Conservation (phyloP, 1,140 invertebrate genomes). For the Pseudobourletiella spinata region DNA sequence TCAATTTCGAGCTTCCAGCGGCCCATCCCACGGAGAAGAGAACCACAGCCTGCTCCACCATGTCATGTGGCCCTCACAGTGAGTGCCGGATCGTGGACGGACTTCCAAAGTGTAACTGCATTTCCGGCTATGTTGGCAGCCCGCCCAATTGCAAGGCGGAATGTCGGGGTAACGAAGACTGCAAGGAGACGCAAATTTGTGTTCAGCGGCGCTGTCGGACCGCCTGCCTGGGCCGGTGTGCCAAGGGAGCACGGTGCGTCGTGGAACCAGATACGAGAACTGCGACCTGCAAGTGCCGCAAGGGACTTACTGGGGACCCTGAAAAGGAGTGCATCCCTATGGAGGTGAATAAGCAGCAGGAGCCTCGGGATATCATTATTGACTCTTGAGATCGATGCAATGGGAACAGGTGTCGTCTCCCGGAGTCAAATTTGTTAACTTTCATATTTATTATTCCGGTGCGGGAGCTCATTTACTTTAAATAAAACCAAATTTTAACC, state of each 20-base stretch:
- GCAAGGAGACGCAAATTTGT: constrained; percentile 39
- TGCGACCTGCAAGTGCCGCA: constrained; percentile 55
- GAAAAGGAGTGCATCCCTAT: constrained; percentile 43
- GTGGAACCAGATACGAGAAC: constrained; percentile 15
- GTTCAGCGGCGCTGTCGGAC: constrained; percentile 39
- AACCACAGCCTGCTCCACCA: constrained; percentile 30
- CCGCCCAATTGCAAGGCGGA: constrained; percentile 31
- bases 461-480: too few species aligned
- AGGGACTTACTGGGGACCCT: constrained; percentile 62
- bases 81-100: constrained; percentile 37
- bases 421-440: too few species aligned
- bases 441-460: too few species aligned
- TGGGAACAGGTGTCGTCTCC: too few species aligned
- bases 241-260: constrained; percentile 31
- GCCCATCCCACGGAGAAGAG: not conserved
- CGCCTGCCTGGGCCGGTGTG: constrained; percentile 38
- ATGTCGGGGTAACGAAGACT: constrained; percentile 39
- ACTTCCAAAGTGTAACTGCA: constrained; percentile 37
- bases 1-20: not conserved
- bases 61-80: constrained; percentile 39
- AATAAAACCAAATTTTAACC: too few species aligned
- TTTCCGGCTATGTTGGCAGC: constrained; percentile 38
- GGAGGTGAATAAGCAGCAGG: too few species aligned
- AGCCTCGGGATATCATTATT: too few species aligned
- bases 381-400: too few species aligned